Evolutionary conservation across 2,113 vertebrate species (phyloP), one percentile per base, ranked within the genome.

Genomic region (Sinocyclocheilus anshuiensis): DNA sequence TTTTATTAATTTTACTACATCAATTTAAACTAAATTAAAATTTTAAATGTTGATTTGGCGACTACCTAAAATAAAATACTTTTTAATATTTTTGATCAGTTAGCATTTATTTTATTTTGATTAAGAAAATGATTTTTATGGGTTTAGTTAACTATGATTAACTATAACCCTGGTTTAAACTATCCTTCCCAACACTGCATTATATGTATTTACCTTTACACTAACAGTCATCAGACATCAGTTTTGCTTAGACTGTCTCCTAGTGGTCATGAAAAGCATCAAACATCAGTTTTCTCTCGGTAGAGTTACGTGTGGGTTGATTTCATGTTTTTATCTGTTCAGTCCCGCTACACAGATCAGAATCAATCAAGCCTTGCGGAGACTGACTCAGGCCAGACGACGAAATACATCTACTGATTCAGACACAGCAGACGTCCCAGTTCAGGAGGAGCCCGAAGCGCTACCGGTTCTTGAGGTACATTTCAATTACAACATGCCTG

Each of bases 401-500:
- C 61, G 9, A 67, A 87, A 91, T 2, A 93, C 93, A 10, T 77
- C 94, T 75, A 94, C 93, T 91, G 95, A 95, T 63, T 83, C 91
- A 72, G 95, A 96, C 6, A 93, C 93, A 6, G 90, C 93, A 0
- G 95, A 95, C 0, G 91, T 92, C 26, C 11, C 39, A 10, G 45
- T 4, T 18, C 48, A 77, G 15, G 16, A 55, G 72, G 87, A 89
- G 0, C 87, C 86, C 36, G 89, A 88, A 39, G n/a, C 26, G 29
- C 95, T 96, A 90, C 93, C 94, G 15, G 96, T 96, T 88, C 94
- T 96, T 0, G 88, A 95, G 86, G 96, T 97, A 29, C 93, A 24
- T 20, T 33, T 77, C 24, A 8, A 20, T 67, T 61, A 8, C 29
- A 8, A 8, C n/a, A n/a, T 79, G 48, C 72, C 20, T 50, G 42